Conservation (phyloP, 2,797 vertebrate genomes). For the Scolopax rusticola region DNA sequence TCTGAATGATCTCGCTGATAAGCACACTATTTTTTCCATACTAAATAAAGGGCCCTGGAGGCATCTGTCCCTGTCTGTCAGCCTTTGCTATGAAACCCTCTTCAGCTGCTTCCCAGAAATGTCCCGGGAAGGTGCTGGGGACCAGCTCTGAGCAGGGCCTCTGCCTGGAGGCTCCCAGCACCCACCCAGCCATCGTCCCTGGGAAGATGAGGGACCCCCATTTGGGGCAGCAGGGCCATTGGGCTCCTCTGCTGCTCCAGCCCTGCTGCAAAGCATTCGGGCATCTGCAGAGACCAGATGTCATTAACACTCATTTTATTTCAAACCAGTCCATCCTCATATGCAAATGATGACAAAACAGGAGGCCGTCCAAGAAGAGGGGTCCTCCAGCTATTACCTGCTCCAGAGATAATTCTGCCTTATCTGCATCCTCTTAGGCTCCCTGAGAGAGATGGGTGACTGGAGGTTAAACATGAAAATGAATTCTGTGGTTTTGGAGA, state of each 20-base stretch:
- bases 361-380: slow-evolving; percentile 7
- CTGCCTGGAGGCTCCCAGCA: background rate
- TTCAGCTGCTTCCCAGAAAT: background rate
- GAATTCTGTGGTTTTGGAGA: slow-evolving; percentile 67
- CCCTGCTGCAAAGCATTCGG: background rate
- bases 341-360: background rate
- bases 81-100: background rate
- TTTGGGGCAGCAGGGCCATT: background rate
- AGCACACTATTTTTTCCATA: background rate
- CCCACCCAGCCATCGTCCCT: accelerated
- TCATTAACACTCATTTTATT: accelerated
- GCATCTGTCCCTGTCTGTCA: slow-evolving; percentile 51
- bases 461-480: slow-evolving; percentile 66
- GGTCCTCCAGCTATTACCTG: slow-evolving; percentile 43
- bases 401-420: slow-evolving; percentile 55
- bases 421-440: slow-evolving; percentile 63
- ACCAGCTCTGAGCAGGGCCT: background rate
- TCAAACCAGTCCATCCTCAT: background rate
- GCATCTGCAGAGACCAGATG: background rate
- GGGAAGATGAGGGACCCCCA: background rate
- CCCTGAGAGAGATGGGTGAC: slow-evolving; percentile 12
- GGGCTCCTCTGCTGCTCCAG: background rate
- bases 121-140: accelerated
- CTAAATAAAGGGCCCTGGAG: slow-evolving; percentile 1
- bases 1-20: background rate